Evolutionary conservation across 2,113 vertebrate species (phyloP).

Genomic region (Salvelinus alpinus): DNA sequence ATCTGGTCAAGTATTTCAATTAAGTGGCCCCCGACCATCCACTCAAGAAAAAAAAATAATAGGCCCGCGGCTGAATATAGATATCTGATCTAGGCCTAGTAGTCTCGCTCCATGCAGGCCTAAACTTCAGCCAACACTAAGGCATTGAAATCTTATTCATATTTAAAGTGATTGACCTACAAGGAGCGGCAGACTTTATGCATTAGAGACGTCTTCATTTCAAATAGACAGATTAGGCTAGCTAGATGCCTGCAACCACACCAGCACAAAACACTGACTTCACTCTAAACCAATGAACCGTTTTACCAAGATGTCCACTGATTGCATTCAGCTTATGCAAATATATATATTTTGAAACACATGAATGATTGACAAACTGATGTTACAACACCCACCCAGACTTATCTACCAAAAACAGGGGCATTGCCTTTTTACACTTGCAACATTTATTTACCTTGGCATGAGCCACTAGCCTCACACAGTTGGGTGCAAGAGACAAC

Average conservation of each 20-base stretch:
- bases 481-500: conserved; percentile 9
- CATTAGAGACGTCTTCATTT: background rate
- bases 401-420: background rate
- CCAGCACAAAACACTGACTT: background rate
- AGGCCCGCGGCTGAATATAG: too few relatives aligned
- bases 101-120: too few relatives aligned
- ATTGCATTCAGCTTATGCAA: background rate
- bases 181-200: background rate
- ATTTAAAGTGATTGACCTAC: background rate
- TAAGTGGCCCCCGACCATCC: too few relatives aligned
- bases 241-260: background rate
- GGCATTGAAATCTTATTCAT: background rate
- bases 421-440: background rate
- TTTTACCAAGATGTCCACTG: background rate
- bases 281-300: background rate
- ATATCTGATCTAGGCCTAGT: too few relatives aligned
- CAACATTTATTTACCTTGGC: conserved; percentile 29
- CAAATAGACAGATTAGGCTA: background rate
- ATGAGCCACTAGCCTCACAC: conserved; percentile 25
- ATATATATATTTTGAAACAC: background rate
- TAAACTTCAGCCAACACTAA: too few relatives aligned
- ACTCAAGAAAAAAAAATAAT: too few relatives aligned
- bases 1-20: too few relatives aligned
- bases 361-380: background rate
- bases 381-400: background rate